Base-by-base conservation (phyloP, 1,140 invertebrate genomes). In the Danaus plexippus region DNA sequence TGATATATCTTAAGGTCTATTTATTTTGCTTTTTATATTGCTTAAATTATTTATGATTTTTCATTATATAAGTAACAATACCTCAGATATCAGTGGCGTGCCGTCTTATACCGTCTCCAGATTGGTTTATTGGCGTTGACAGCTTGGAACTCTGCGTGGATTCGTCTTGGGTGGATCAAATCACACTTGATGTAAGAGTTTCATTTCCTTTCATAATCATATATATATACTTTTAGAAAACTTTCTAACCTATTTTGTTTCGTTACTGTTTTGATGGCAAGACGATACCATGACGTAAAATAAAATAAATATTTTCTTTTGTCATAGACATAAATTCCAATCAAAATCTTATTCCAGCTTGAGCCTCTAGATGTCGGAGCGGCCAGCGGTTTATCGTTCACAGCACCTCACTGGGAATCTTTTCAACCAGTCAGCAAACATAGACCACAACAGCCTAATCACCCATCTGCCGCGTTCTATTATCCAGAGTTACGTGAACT, bases 41-140 rank as follows among this genome's bases (percentile, higher is more conserved):
- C 22, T 32, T 32, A 32, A 32, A 32, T 32, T 32, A 1, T 32
- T 32, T 32, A 32, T 4, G 22, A 2, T 32, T 32, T 3, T 32
- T 6, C 22, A 4, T 32, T 32, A 32, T 32, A 22, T 22, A 22
- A 22, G 6, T 2, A 32, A 7, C 22, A 32, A 32, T 32, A 32
- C 47, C 61, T 62, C 70, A 88, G 87, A 91, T 96, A 46, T 96
- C 95, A 43, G 80, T 96, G 63, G 92, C 96, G 76, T 90, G 92
- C 46, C 90, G 93, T 57, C 93, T 97, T 66, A 92, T 95, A 65
- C 97, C 98, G 9, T 98, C 96, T 11, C 98, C 98, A 0, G 97
- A 99, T 88, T 99, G 98, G 98, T 98, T 98, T 81, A 90, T 99
- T 44, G 97, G 98, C 45, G 90, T 99, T 9, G 95, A 97, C 77